Conservation (phyloP, 2,113 vertebrate species). For the Pampusana beccarii region DNA sequence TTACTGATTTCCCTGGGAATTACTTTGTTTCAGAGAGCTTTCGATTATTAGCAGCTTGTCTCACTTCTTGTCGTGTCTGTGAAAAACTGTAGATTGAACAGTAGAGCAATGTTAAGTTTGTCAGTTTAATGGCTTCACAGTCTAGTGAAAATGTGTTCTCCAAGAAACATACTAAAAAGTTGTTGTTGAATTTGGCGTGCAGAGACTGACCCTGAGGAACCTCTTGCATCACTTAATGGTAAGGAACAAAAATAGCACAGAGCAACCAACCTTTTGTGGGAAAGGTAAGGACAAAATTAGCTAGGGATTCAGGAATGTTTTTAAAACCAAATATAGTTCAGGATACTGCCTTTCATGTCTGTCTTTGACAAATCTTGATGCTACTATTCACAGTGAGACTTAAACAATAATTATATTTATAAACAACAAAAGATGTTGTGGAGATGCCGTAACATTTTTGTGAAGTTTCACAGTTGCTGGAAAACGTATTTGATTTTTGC, state of each 20-base stretch:
- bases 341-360: neutral
- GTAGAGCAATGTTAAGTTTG: neutral
- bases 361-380: neutral
- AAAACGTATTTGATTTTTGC: neutral
- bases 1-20: neutral
- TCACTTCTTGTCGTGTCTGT: neutral
- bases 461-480: neutral
- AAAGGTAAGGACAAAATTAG: conserved; percentile 32
- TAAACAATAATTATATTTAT: neutral
- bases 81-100: neutral
- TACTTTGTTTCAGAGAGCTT: neutral
- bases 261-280: neutral
- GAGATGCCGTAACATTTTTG: neutral
- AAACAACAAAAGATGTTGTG: conserved; percentile 14
- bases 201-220: neutral
- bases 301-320: neutral
- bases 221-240: neutral
- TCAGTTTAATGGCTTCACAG: conserved; percentile 13
- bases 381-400: neutral
- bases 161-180: neutral
- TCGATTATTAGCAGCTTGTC: neutral
- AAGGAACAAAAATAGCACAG: neutral
- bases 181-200: neutral
- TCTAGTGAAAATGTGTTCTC: neutral
- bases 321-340: neutral